A percentile compares a stretch with the other conserved stretches of the same genome.
Evolutionary conservation across 2,888 invertebrate genomes (phyloP).

Genomic region (Drosophila tanythrix): DNA sequence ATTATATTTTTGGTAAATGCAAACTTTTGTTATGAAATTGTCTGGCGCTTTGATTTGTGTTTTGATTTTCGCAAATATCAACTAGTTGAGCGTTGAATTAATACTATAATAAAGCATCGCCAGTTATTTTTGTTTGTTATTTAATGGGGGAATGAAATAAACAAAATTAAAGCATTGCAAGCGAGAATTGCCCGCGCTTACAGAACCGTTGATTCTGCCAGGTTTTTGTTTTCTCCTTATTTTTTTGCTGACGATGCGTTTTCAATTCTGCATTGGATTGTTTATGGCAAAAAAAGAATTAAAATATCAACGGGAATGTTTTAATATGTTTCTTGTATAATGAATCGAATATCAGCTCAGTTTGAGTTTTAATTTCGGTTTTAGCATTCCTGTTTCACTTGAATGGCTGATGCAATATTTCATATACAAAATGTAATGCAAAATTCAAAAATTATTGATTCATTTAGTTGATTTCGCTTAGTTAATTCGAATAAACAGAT

Average conservation of each 20-base stretch:
- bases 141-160: slow-evolving; percentile 13
- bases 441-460: background rate
- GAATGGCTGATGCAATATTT: slow-evolving; percentile 63
- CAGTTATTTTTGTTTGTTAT: slow-evolving; percentile 6
- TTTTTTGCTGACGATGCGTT: slow-evolving; percentile 39
- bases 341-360: slow-evolving; percentile 22
- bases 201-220: slow-evolving; percentile 19
- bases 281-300: slow-evolving; percentile 52
- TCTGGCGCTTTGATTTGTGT: slow-evolving; percentile 67
- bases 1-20: slow-evolving; percentile 42
- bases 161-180: slow-evolving; percentile 9
- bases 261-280: slow-evolving; percentile 49
- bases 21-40: slow-evolving; percentile 78
- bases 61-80: slow-evolving; percentile 60
- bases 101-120: slow-evolving; percentile 24
- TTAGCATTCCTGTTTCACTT: slow-evolving; percentile 8
- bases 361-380: slow-evolving; percentile 21
- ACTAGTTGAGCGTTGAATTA: slow-evolving; percentile 44
- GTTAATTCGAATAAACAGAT: background rate
- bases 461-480: background rate
- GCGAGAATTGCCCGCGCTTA: slow-evolving; percentile 19
- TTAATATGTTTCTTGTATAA: background rate
- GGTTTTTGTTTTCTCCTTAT: background rate
- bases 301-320: slow-evolving; percentile 28
- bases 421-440: slow-evolving; percentile 27